Conservation (phyloP, 2,113 vertebrate genomes). For the Pipa parva region DNA sequence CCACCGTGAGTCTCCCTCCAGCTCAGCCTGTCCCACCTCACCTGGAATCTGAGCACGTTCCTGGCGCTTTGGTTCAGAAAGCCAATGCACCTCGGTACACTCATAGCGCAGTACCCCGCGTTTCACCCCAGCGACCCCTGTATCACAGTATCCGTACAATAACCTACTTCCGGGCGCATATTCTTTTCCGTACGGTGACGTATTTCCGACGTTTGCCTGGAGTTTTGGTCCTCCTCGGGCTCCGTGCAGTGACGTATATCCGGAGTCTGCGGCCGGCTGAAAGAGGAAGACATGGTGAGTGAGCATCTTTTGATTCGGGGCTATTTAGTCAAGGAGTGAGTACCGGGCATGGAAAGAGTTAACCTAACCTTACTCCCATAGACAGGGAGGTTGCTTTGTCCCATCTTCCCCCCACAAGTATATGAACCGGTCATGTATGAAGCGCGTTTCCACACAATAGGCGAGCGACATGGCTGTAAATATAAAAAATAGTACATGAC, state of each 20-base stretch:
- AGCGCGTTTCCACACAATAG: too few species aligned
- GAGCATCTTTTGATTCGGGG: neutral
- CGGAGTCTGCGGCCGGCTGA: constrained; percentile 17
- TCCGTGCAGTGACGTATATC: constrained; percentile 40
- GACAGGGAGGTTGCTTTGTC: too few species aligned
- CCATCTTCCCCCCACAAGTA: too few species aligned
- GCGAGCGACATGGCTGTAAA: too few species aligned
- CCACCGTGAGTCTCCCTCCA: neutral
- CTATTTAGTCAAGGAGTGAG: too few species aligned
- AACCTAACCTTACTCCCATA: too few species aligned
- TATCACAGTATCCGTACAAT: too few species aligned
- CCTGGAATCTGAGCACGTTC: neutral
- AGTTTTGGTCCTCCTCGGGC: neutral
- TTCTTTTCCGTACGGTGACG: neutral
- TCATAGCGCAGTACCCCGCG: neutral
- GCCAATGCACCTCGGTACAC: constrained; percentile 41
- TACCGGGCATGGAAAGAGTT: too few species aligned
- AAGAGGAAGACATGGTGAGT: constrained; percentile 50
- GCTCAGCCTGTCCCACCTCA: neutral
- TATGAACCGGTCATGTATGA: too few species aligned
- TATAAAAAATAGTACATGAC: too few species aligned
- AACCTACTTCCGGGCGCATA: neutral
- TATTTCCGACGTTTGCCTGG: neutral
- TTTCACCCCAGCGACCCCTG: too few species aligned
- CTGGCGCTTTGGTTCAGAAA: neutral